A percentile compares a stretch with the other conserved stretches of the same genome.
Conservation (phyloP, 2,113 vertebrate genomes). For the Galbula dea region DNA sequence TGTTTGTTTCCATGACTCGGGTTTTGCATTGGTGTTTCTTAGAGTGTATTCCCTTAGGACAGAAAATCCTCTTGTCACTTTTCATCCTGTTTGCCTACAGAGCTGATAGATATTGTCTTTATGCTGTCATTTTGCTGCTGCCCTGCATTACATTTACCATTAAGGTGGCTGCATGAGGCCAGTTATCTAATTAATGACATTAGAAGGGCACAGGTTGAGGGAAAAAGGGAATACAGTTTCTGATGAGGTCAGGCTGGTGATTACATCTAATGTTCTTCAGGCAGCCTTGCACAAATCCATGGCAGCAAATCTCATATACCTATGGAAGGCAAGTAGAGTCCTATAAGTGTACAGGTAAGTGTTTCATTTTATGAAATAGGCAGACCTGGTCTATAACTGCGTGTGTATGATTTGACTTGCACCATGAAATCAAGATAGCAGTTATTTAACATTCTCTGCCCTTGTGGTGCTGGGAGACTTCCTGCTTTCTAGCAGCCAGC, state of each 20-base stretch:
- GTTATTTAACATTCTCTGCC: neutral
- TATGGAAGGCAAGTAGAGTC: neutral
- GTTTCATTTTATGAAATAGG: too few species aligned
- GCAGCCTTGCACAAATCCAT: neutral
- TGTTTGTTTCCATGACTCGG: neutral
- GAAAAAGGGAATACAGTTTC: constrained; percentile 20
- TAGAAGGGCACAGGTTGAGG: constrained; percentile 39
- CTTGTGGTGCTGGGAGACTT: neutral
- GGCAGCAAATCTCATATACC: neutral
- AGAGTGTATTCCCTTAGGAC: neutral
- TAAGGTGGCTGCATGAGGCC: constrained; percentile 16
- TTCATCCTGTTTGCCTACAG: neutral
- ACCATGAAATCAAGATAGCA: neutral
- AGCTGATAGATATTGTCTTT: neutral
- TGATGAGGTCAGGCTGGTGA: constrained; percentile 43
- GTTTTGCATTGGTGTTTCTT: neutral
- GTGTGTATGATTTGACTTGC: neutral
- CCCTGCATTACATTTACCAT: constrained; percentile 3
- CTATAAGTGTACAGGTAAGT: neutral
- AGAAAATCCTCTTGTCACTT: neutral
- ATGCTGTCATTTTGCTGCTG: neutral
- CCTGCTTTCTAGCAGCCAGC: neutral
- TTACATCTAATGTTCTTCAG: constrained; percentile 22
- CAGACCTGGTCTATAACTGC: neutral
- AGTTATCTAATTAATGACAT: neutral